phyloP scores from a whole-genome alignment of 2,113 vertebrate genomes.

The Haemorhous mexicanus region DNA sequence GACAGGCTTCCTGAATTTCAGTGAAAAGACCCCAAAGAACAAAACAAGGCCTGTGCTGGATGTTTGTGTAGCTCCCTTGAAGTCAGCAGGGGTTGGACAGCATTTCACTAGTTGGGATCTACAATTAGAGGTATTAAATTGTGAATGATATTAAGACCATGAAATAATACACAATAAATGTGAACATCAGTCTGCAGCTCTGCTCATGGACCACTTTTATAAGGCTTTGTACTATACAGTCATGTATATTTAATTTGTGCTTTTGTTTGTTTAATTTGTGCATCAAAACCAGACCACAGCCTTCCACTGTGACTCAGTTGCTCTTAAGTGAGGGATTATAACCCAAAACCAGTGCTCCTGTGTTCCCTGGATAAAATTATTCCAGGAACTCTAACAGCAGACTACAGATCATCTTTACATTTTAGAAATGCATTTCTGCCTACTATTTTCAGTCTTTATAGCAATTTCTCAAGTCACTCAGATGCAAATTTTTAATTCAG shows the following conservation, averaged over 20 bases:
- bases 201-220: not conserved
- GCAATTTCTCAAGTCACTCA: not conserved
- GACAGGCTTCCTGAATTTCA: not conserved
- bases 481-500: not conserved
- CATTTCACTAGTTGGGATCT: not conserved
- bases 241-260: not conserved
- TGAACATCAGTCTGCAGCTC: not conserved
- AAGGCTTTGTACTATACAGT: not conserved
- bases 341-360: not conserved
- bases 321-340: not conserved
- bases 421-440: not conserved
- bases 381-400: not conserved
- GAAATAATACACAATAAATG: not conserved
- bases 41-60: not conserved
- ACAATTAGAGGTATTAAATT: not conserved
- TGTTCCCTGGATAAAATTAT: not conserved
- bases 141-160: not conserved
- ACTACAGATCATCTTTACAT: not conserved
- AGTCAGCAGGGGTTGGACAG: not conserved
- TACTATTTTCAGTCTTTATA: not conserved
- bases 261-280: not conserved
- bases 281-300: not conserved
- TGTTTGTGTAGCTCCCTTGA: not conserved
- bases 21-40: not conserved
- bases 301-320: not conserved